Base-by-base conservation (phyloP, 2,888 invertebrate genomes). In the Tuberolachnus salignus region DNA sequence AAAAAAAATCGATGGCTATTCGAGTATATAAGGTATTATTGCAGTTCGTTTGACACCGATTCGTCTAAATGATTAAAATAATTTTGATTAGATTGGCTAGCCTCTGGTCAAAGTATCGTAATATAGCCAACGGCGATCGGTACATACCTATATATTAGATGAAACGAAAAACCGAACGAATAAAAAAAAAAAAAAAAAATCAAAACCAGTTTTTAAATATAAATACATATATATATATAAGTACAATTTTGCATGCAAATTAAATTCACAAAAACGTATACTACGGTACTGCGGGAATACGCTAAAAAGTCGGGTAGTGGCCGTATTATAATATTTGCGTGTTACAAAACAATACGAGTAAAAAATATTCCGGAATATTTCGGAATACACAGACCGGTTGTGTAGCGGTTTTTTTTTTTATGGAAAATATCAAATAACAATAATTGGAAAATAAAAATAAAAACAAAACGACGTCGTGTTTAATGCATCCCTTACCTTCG, bases 401-500 rank as follows among this genome's bases (percentile, higher is more conserved):
- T n/a, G n/a, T n/a, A n/a, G n/a, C n/a, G n/a, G n/a, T n/a, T n/a
- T n/a, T n/a, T n/a, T n/a, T n/a, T n/a, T n/a, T n/a, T n/a, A n/a
- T n/a, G n/a, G n/a, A n/a, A n/a, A n/a, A n/a, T n/a, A n/a, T n/a
- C n/a, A n/a, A n/a, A n/a, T n/a, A n/a, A n/a, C n/a, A n/a, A n/a
- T n/a, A n/a, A n/a, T n/a, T n/a, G n/a, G n/a, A n/a, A n/a, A n/a
- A n/a, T n/a, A n/a, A n/a, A n/a, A n/a, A n/a, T n/a, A n/a, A n/a
- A n/a, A n/a, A n/a, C n/a, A n/a, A n/a, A n/a, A n/a, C 42, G 61
- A 1, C 34, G 63, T 42, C 19, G 10, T 19, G n/a, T n/a, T n/a
- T n/a, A n/a, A n/a, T n/a, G n/a, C 51, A 3, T 51, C n/a, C 16
- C 67, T 67, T 69, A 69, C 78, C 78, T 78, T 78, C 78, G n/a